Evolutionary conservation across 2,888 invertebrate genomes (phyloP), one percentile per base, ranked within the genome.

Genomic region (Ophion ellenae): DNA sequence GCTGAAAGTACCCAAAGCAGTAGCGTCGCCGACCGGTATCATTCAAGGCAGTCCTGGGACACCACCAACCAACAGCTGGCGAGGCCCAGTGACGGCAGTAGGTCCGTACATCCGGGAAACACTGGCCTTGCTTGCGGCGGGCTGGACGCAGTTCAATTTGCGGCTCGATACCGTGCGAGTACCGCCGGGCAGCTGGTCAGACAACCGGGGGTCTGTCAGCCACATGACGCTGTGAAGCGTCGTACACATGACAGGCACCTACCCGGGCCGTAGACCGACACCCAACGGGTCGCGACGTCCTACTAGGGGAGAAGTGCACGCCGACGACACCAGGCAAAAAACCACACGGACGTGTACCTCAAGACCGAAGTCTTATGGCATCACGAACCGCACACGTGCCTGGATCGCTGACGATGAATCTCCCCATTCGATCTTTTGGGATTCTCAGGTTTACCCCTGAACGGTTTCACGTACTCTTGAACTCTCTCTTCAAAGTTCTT

Each of bases 401-500:
- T 81, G 87, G 89, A 88, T 91, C 90, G 92, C 90, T 87, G 89
- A 89, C 90, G 90, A 89, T 90, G 90, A 91, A 89, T 91, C 90
- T 85, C 84, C 92, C 93, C 93, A 93, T 93, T 94, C 93, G 92
- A 93, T 94, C 94, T 94, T 94, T 94, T 94, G 94, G 94, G 94
- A 94, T 95, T 95, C 94, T 95, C 95, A 94, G 95, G 94, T 94
- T 95, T 95, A 94, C 94, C 94, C 94, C 94, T 94, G 95, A 94
- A 94, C 95, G 94, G 94, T 95, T 94, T 94, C 95, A 95, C 94
- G 90, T 90, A 90, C 90, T 90, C 88, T 91, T 90, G 87, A 90
- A 91, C 90, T 91, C 90, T 91, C 90, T 96, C 95, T 96, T 95
- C 95, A 96, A 95, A 96, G 96, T 96, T 95, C 96, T 96, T 96